A percentile compares a stretch with the other conserved stretches of the same genome.
Evolutionary conservation across 2,888 invertebrate species (phyloP).

Genomic region (Lochmaea crataegi): DNA sequence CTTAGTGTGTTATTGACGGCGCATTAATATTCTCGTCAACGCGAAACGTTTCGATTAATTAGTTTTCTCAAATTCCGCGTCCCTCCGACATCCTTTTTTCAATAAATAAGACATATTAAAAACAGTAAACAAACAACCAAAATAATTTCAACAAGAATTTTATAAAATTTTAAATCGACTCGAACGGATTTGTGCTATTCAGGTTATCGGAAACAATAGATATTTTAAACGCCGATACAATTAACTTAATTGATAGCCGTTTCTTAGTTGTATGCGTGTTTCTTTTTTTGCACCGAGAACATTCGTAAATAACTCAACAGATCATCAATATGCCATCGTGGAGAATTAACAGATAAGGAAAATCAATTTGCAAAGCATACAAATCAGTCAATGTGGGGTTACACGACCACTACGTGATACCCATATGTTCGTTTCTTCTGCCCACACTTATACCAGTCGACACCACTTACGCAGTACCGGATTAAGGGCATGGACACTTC

Average conservation of each 20-base stretch:
- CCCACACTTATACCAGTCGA: slow-evolving; percentile 30
- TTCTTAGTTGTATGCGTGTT: not conserved
- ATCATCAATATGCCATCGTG: slow-evolving; percentile 37
- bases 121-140: not conserved
- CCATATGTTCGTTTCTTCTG: slow-evolving; percentile 29
- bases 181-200: too few species aligned
- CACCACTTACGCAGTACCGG: not conserved
- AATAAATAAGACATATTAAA: not conserved
- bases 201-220: not conserved
- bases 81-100: not conserved
- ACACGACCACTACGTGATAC: slow-evolving; percentile 21
- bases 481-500: not conserved
- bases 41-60: slow-evolving; percentile 23
- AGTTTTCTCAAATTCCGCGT: slow-evolving; percentile 6
- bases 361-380: slow-evolving; percentile 39
- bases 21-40: slow-evolving; percentile 17
- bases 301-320: slow-evolving; percentile 36
- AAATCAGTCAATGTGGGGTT: slow-evolving; percentile 38
- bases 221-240: slow-evolving; percentile 15
- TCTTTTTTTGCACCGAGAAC: slow-evolving; percentile 10
- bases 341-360: slow-evolving; percentile 37
- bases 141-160: too few species aligned
- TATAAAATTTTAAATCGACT: too few species aligned
- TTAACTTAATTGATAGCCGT: slow-evolving; percentile 18
- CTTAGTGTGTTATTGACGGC: slow-evolving; percentile 27